Evolutionary conservation across 2,113 vertebrate genomes (phyloP).

Genomic region (Oryctolagus cuniculus): DNA sequence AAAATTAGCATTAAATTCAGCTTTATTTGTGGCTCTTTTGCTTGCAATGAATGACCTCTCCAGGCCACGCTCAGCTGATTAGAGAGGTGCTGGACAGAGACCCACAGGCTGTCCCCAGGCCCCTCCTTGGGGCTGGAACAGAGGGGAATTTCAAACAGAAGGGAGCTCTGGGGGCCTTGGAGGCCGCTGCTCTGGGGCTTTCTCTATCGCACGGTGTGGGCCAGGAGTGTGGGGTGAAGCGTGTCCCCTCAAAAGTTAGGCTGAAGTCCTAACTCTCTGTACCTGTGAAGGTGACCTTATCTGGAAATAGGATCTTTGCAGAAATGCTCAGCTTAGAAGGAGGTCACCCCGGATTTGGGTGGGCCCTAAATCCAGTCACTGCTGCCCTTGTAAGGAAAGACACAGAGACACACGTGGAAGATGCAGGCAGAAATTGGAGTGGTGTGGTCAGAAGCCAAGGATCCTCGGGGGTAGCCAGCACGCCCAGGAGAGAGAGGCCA

Average conservation of each 20-base stretch:
- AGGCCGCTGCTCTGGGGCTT: neutral
- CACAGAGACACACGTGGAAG: neutral
- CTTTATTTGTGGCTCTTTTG: slow-evolving; percentile 45
- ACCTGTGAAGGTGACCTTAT: neutral
- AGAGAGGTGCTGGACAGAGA: neutral
- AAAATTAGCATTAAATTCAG: neutral
- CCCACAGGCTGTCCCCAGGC: neutral
- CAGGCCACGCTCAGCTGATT: neutral
- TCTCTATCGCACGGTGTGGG: neutral
- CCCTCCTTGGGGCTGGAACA: neutral
- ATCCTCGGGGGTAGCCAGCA: neutral
- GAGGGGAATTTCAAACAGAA: neutral
- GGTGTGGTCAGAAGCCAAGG: no score
- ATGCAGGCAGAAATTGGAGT: neutral
- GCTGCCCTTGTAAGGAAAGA: neutral
- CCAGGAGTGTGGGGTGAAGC: neutral
- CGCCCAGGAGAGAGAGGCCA: fast-evolving
- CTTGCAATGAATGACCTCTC: neutral
- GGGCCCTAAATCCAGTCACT: neutral
- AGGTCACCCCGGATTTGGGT: neutral
- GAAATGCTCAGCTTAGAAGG: neutral
- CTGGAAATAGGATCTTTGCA: neutral
- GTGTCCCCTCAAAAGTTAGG: neutral
- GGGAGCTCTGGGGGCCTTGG: neutral
- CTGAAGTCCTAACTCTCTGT: neutral